A percentile compares a stretch with the other conserved stretches of the same genome.
Conservation (phyloP, 2,113 vertebrate genomes). For the Brachyistius frenatus region DNA sequence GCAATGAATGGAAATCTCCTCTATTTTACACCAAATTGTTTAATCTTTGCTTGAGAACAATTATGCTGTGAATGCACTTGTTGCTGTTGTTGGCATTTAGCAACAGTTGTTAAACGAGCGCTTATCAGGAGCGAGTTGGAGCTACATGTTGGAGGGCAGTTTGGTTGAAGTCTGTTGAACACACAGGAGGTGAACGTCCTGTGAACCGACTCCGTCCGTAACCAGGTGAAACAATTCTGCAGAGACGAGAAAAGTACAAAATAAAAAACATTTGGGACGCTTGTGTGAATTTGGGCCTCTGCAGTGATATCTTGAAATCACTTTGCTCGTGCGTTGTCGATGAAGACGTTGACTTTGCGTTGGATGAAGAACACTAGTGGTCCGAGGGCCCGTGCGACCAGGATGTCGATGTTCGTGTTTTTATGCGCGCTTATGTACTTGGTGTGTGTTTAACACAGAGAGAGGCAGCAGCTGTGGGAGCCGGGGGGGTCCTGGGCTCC, state of each 20-base stretch:
- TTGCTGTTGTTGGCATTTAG: constrained; percentile 8
- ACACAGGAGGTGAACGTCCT: constrained; percentile 17
- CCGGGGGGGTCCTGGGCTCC: constrained; percentile 38
- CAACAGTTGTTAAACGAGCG: not conserved
- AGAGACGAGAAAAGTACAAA: not conserved
- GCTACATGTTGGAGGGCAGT: constrained; percentile 10
- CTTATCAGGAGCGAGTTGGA: not conserved
- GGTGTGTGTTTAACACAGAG: constrained; percentile 38
- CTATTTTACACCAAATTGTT: not conserved
- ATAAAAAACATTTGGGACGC: too few relatives aligned
- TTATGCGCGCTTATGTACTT: constrained; percentile 37
- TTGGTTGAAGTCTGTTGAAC: not conserved
- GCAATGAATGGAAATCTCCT: constrained; percentile 1
- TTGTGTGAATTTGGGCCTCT: too few relatives aligned
- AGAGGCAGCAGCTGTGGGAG: constrained; percentile 70
- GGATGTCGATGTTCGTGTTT: constrained; percentile 33
- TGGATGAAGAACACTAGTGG: constrained; percentile 14
- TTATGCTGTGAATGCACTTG: constrained; percentile 5
- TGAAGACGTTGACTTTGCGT: constrained; percentile 49
- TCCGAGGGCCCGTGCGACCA: constrained; percentile 20
- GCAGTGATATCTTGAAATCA: too few relatives aligned
- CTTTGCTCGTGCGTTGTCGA: not conserved
- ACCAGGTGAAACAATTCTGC: not conserved
- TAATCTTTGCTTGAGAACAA: constrained; percentile 26
- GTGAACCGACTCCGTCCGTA: constrained; percentile 14